These are phyloP conservation scores for Stegostoma tigrinum DNA, from an alignment of 2,113 vertebrate genomes.

Conservation along the genomic window DNA sequence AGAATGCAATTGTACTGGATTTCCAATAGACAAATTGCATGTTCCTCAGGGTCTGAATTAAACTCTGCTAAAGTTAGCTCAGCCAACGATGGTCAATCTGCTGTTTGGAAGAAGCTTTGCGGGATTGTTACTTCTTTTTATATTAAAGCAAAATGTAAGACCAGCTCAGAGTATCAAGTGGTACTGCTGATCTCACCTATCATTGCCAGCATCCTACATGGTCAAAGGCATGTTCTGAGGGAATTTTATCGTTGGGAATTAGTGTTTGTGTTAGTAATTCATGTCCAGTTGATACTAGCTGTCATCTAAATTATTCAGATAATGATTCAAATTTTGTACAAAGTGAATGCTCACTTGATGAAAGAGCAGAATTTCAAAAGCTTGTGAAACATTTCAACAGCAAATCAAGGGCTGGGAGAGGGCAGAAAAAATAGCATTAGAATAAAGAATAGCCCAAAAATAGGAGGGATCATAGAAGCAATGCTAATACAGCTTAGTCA, in stretches of 20 bases:
- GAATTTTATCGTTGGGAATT: neutral
- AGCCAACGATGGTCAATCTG: neutral
- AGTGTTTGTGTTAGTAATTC: neutral
- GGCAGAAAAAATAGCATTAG: neutral
- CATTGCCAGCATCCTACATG: neutral
- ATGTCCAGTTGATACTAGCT: neutral
- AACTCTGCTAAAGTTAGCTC: neutral
- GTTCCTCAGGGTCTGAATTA: neutral
- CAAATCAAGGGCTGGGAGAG: neutral
- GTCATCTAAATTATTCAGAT: neutral
- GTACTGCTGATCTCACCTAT: neutral
- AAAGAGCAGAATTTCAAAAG: neutral
- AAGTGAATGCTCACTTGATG: neutral
- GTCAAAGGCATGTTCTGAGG: neutral
- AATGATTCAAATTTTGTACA: neutral
- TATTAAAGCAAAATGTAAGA: neutral
- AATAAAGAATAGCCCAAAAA: neutral
- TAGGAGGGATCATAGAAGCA: neutral
- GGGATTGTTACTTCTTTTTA: neutral
- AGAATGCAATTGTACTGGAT: neutral
- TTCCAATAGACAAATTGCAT: neutral
- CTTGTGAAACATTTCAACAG: neutral
- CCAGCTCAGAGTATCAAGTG: neutral
- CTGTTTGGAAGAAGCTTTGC: neutral
- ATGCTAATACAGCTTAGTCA: neutral